A percentile compares a stretch with the other conserved stretches of the same genome.
phyloP scores from a whole-genome alignment of 2,888 invertebrate species.

The Suillia variegata region DNA sequence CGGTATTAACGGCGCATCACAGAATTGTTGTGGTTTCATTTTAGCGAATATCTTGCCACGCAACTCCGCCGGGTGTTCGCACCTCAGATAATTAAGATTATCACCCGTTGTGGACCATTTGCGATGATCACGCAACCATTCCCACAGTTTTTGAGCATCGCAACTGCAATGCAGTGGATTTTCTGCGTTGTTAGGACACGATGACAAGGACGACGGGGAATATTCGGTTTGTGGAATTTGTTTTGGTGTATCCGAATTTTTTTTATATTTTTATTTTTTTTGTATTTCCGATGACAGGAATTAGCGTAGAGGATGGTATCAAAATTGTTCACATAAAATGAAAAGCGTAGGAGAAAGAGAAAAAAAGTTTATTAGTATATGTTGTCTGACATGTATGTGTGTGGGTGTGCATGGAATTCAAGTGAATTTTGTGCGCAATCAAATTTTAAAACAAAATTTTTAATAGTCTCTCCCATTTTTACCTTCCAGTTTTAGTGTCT shows the following conservation, averaged over 20 bases:
- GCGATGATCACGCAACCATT: constrained; percentile 88
- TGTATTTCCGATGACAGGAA: neutral
- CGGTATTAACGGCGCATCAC: constrained; percentile 81
- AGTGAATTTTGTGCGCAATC: constrained; percentile 6
- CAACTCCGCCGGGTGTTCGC: constrained; percentile 83
- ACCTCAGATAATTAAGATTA: constrained; percentile 68
- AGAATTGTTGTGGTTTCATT: constrained; percentile 78
- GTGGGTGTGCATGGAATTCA: neutral
- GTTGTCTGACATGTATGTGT: neutral
- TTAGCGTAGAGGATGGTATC: neutral
- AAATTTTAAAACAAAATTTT: constrained; percentile 10
- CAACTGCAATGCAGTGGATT: constrained; percentile 90
- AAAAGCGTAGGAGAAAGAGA: constrained; percentile 2
- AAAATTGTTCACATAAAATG: too few species aligned
- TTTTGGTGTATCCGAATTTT: constrained; percentile 15
- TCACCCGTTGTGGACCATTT: constrained; percentile 64
- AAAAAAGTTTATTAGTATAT: constrained; percentile 19
- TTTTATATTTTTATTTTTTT: neutral
- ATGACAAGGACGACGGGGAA: neutral
- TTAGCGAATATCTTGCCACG: constrained; percentile 77
- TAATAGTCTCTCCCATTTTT: constrained; percentile 40
- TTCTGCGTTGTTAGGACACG: constrained; percentile 64
- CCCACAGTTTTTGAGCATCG: constrained; percentile 88
- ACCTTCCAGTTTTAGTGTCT: constrained; percentile 81
- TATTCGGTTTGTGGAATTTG: constrained; percentile 10